A percentile compares a stretch with the other conserved stretches of the same genome.
These are phyloP conservation scores for Halcyon leucocephala DNA, from an alignment of 2,797 vertebrate species.

Conservation along the genomic window DNA sequence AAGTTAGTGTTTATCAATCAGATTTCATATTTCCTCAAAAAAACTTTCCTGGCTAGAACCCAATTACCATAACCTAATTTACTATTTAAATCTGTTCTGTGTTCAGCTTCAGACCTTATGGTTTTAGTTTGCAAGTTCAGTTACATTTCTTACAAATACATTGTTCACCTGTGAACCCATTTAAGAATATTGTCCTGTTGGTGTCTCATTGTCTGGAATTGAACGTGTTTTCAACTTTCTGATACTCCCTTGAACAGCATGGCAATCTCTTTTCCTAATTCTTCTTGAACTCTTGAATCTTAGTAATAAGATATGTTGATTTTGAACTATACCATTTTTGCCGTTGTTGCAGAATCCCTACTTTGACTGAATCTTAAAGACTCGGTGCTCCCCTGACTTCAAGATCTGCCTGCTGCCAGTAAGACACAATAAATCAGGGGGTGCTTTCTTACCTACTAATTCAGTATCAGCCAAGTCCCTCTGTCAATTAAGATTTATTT, in stretches of 20 bases:
- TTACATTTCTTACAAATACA: background rate
- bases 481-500: constrained; percentile 6
- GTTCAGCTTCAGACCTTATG: background rate
- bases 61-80: background rate
- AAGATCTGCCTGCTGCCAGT: background rate
- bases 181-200: background rate
- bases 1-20: background rate
- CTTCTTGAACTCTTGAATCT: background rate
- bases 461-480: background rate
- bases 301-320: background rate
- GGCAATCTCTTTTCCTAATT: background rate
- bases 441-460: background rate
- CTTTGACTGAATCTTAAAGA: background rate
- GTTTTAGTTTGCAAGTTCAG: background rate
- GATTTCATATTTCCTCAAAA: background rate
- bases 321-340: background rate
- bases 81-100: background rate
- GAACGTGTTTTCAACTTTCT: background rate
- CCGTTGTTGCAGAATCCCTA: background rate
- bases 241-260: background rate
- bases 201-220: background rate
- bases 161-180: background rate
- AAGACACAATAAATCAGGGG: background rate
- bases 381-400: background rate
- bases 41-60: background rate